A percentile compares a stretch with the other conserved stretches of the same genome.
Conservation (phyloP, 2,888 invertebrate genomes). For the Stenodera caucasica region DNA sequence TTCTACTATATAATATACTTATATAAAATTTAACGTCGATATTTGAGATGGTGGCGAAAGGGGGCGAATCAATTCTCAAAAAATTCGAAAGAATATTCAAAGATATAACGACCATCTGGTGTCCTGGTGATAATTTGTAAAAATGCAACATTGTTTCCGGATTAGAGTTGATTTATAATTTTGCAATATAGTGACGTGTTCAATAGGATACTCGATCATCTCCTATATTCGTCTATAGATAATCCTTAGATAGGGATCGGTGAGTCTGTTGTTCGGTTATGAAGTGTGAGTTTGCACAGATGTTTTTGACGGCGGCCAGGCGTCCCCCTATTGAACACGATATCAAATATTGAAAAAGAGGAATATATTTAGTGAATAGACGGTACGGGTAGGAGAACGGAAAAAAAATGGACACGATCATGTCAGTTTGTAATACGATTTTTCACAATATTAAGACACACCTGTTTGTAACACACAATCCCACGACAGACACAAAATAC, state of each 20-base stretch:
- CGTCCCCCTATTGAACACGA: constrained; percentile 33
- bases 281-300: constrained; percentile 55
- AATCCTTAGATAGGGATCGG: constrained; percentile 42
- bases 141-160: constrained; percentile 14
- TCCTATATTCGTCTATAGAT: constrained; percentile 40
- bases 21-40: constrained; percentile 47
- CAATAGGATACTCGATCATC: constrained; percentile 41
- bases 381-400: background rate
- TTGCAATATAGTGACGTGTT: constrained; percentile 40
- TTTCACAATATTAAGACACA: background rate
- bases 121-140: background rate
- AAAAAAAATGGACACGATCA: constrained; percentile 12
- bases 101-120: background rate
- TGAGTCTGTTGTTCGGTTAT: constrained; percentile 45
- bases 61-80: background rate
- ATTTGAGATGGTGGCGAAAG: constrained; percentile 1
- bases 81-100: background rate
- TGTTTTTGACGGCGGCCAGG: constrained; percentile 51
- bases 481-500: constrained; percentile 7
- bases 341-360: constrained; percentile 55
- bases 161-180: constrained; percentile 44
- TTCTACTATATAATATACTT: constrained; percentile 54
- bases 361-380: constrained; percentile 35
- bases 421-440: background rate
- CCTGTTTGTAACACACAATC: background rate